Percentiles rank a stretch among this genome's conserved stretches.
Conservation (phyloP, 2,797 vertebrate genomes). For the Gephyroberyx darwinii region DNA sequence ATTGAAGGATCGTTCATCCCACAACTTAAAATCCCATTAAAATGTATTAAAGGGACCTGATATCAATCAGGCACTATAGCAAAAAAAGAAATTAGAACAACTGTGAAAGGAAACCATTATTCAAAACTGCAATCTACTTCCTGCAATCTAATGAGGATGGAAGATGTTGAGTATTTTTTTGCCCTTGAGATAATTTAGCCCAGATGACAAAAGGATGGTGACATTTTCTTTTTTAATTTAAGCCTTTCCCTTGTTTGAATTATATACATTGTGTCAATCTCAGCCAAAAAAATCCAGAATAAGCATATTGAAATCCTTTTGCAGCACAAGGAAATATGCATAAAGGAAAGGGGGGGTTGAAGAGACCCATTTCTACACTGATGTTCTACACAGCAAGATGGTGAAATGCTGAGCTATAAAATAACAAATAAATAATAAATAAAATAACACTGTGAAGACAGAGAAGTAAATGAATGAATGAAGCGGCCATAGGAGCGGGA, state of each 20-base stretch:
- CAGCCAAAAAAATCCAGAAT: neutral
- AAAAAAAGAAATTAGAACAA: too few species aligned
- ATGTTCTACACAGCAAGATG: neutral
- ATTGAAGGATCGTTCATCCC: too few species aligned
- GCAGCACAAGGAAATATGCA: neutral
- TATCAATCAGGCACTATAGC: too few species aligned
- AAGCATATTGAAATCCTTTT: conserved; percentile 24
- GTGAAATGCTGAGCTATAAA: neutral
- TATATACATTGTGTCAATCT: conserved; percentile 23
- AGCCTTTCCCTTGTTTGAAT: conserved; percentile 21
- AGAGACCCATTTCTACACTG: conserved; percentile 17
- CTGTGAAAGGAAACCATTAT: too few species aligned
- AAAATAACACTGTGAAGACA: neutral
- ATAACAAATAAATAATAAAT: too few species aligned
- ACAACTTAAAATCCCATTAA: too few species aligned
- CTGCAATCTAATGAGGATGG: too few species aligned
- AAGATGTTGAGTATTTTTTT: too few species aligned
- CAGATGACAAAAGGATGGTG: conserved; percentile 2
- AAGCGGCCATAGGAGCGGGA: neutral
- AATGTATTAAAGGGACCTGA: too few species aligned
- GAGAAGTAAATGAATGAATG: conserved; percentile 12
- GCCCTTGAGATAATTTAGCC: too few species aligned
- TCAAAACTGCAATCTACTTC: too few species aligned
- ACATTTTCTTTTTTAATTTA: conserved; percentile 9
- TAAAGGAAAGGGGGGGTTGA: neutral